Conservation (phyloP, 2,797 vertebrate species). For the Pelodytes ibericus region DNA sequence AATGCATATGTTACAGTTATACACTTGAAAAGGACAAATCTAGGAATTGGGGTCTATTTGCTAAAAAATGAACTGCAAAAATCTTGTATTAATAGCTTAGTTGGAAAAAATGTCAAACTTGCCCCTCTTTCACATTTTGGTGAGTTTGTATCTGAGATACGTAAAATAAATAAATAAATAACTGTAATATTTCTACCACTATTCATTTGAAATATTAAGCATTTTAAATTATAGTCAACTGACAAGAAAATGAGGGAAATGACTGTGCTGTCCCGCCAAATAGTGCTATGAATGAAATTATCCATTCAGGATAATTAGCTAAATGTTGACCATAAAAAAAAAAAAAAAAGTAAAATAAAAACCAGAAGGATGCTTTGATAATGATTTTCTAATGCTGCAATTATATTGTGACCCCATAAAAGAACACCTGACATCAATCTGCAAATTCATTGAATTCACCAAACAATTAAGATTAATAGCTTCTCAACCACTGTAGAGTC, state of each 20-base stretch:
- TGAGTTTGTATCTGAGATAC: too few species aligned
- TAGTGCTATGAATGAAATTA: slow-evolving; percentile 1
- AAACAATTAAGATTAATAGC: slow-evolving; percentile 48
- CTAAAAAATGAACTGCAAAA: too few species aligned
- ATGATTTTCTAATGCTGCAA: slow-evolving; percentile 39
- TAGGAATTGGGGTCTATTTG: too few species aligned
- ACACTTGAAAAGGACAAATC: too few species aligned
- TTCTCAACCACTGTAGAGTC: slow-evolving; percentile 43
- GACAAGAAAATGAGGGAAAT: background rate
- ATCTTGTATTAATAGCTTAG: too few species aligned
- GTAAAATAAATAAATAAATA: too few species aligned
- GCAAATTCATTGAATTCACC: slow-evolving; percentile 47
- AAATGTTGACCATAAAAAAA: slow-evolving; percentile 35
- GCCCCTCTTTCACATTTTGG: too few species aligned
- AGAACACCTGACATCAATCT: slow-evolving; percentile 50
- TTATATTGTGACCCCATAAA: slow-evolving; percentile 44
- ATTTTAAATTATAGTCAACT: background rate
- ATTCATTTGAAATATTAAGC: too few species aligned
- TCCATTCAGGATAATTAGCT: slow-evolving; percentile 24
- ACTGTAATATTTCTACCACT: too few species aligned
- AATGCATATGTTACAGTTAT: too few species aligned
- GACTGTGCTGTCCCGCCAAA: background rate
- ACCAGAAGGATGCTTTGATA: slow-evolving; percentile 43
- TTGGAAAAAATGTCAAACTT: too few species aligned
- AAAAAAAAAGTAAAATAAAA: slow-evolving; percentile 40